phyloP scores from a whole-genome alignment of 1,140 invertebrate genomes.

The Trypoxylus dichotomus region DNA sequence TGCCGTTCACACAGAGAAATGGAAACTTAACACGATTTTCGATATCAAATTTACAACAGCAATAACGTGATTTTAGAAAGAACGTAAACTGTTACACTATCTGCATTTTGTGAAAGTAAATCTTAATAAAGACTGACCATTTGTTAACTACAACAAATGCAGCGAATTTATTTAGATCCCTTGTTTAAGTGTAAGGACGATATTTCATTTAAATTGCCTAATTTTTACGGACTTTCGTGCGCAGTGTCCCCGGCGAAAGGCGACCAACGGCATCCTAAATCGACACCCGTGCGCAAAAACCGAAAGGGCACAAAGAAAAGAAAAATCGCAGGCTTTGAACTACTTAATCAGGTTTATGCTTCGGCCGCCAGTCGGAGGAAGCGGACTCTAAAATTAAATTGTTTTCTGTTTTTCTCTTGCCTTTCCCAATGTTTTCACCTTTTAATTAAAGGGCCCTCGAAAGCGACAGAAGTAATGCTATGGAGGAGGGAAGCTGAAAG shows the following conservation, averaged over 20 bases:
- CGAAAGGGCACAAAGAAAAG: neutral
- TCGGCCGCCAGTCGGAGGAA: neutral
- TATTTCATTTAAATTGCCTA: constrained; percentile 25
- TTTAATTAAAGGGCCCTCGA: neutral
- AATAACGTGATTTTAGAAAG: too few species aligned
- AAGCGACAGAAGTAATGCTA: neutral
- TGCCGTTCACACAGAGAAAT: too few species aligned
- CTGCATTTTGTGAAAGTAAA: neutral
- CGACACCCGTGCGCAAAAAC: constrained; percentile 6
- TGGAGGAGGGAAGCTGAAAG: neutral
- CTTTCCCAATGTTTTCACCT: constrained; percentile 17
- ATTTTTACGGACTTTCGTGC: constrained; percentile 16
- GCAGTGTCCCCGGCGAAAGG: neutral
- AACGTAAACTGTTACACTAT: neutral
- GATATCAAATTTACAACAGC: too few species aligned
- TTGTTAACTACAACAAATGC: neutral
- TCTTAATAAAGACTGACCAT: neutral
- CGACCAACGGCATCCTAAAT: neutral
- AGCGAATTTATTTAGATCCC: neutral
- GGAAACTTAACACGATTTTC: too few species aligned
- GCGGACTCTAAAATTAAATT: constrained; percentile 18
- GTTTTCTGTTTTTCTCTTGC: constrained; percentile 13
- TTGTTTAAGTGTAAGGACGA: neutral
- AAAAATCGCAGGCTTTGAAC: constrained; percentile 21
- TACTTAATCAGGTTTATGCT: constrained; percentile 25